Evolutionary conservation across 2,888 invertebrate genomes (phyloP).

Genomic region (Temnothorax unifasciatus): DNA sequence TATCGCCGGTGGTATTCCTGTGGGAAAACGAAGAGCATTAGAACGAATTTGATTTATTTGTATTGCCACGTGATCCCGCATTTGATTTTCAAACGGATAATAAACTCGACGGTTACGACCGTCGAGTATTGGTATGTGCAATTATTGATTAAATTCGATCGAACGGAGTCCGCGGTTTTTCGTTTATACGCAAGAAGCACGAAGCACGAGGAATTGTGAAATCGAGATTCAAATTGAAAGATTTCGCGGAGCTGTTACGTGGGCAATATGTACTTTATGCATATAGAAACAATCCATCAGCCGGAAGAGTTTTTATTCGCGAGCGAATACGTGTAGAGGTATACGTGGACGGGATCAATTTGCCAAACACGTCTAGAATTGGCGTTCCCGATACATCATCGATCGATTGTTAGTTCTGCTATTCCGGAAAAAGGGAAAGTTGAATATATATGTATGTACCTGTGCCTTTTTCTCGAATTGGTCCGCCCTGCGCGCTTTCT

Average conservation of each 20-base stretch:
- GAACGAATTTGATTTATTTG: conserved; percentile 31
- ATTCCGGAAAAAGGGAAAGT: neutral
- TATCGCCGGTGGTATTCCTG: neutral
- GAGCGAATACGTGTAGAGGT: neutral
- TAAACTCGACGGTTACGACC: neutral
- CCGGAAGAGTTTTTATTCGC: conserved; percentile 3
- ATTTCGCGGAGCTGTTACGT: neutral
- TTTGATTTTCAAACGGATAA: conserved; percentile 23
- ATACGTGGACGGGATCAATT: neutral
- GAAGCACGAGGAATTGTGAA: neutral
- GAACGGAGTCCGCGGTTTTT: neutral
- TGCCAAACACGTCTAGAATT: conserved; percentile 28
- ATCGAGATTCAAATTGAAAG: conserved; percentile 21
- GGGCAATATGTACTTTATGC: neutral
- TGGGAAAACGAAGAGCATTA: conserved; percentile 17
- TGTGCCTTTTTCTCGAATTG: neutral
- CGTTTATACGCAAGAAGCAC: neutral
- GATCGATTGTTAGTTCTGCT: neutral
- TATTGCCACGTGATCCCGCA: neutral
- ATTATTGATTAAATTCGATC: conserved; percentile 28
- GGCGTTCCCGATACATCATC: neutral
- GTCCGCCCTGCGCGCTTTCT: neutral
- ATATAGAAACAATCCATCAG: conserved; percentile 24
- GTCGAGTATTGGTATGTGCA: neutral
- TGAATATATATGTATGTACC: neutral